These are phyloP conservation scores for Temnothorax longispinosus DNA, from an alignment of 1,140 invertebrate species.

Conservation along the genomic window DNA sequence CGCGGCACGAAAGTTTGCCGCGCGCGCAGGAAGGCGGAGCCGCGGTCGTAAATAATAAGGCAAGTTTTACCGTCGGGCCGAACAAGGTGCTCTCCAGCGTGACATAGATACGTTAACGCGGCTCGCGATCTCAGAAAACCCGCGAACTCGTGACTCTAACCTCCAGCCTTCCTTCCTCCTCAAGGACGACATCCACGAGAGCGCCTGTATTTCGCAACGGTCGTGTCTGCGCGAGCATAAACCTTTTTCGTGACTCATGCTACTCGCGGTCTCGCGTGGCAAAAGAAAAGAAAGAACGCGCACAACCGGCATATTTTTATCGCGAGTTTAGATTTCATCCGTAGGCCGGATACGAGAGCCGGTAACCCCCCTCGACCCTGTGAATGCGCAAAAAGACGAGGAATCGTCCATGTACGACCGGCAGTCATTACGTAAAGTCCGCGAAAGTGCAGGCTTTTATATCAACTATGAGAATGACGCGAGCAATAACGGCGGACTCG, in stretches of 20 bases:
- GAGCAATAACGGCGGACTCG: not conserved
- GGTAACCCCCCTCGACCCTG: no score
- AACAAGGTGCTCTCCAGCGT: slow-evolving; percentile 46
- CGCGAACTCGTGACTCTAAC: slow-evolving; percentile 56
- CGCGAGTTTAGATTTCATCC: slow-evolving; percentile 39
- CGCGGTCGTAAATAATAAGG: slow-evolving; percentile 46
- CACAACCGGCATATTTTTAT: slow-evolving; percentile 34
- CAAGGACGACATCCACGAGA: slow-evolving; percentile 43
- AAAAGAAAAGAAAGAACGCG: slow-evolving; percentile 8
- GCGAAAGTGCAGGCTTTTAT: slow-evolving; percentile 38
- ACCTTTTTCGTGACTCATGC: slow-evolving; percentile 53
- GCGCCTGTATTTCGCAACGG: slow-evolving; percentile 40
- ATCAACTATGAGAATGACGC: not conserved
- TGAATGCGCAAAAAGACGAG: slow-evolving; percentile 4
- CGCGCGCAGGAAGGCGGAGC: not conserved
- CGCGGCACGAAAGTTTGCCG: slow-evolving; percentile 29
- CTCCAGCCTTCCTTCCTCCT: slow-evolving; percentile 48
- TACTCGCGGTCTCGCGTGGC: slow-evolving; percentile 27
- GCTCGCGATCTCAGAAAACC: slow-evolving; percentile 24
- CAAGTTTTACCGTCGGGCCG: slow-evolving; percentile 12
- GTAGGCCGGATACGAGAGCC: slow-evolving; percentile 5
- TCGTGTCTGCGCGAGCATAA: slow-evolving; percentile 33
- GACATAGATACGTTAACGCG: slow-evolving; percentile 57
- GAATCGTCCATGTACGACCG: not conserved
- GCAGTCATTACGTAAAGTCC: slow-evolving; percentile 31